Percentiles rank a stretch among this genome's conserved stretches.
Conservation (phyloP, 2,888 invertebrate genomes). For the Galerucella nymphaeae region DNA sequence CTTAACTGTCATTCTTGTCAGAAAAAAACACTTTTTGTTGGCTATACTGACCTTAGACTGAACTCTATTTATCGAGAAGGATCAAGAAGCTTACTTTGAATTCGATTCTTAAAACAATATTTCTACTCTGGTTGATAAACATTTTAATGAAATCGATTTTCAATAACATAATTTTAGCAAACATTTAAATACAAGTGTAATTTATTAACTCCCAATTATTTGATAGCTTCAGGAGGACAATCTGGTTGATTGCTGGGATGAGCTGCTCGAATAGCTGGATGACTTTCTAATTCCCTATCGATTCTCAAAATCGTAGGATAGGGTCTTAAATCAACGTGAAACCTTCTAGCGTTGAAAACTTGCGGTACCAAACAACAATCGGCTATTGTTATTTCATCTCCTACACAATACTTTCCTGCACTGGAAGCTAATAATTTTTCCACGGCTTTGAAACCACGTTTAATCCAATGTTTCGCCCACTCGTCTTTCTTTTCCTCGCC, state of each 20-base stretch:
- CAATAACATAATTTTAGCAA: slow-evolving; percentile 8
- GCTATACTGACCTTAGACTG: too few relatives aligned
- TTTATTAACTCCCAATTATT: slow-evolving; percentile 66
- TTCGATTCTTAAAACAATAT: not conserved
- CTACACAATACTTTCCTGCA: slow-evolving; percentile 88
- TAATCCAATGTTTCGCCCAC: slow-evolving; percentile 95
- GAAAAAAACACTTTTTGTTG: too few relatives aligned
- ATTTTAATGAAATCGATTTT: slow-evolving; percentile 1
- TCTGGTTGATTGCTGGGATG: slow-evolving; percentile 95
- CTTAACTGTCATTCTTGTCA: too few relatives aligned
- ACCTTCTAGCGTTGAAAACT: slow-evolving; percentile 93
- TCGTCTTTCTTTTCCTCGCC: slow-evolving; percentile 90
- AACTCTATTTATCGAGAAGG: too few relatives aligned
- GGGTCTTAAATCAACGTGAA: slow-evolving; percentile 89
- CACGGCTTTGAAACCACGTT: slow-evolving; percentile 87
- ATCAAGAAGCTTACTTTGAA: too few relatives aligned
- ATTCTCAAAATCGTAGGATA: slow-evolving; percentile 92
- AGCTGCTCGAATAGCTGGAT: slow-evolving; percentile 91
- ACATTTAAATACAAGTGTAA: not conserved
- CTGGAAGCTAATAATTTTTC: slow-evolving; percentile 86
- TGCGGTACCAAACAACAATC: slow-evolving; percentile 97
- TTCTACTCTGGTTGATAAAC: not conserved
- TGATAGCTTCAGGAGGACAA: slow-evolving; percentile 89
- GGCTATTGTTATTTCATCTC: slow-evolving; percentile 92
- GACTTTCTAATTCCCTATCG: slow-evolving; percentile 84